phyloP scores from a whole-genome alignment of 2,888 invertebrate species.

The Philonicus albiceps region DNA sequence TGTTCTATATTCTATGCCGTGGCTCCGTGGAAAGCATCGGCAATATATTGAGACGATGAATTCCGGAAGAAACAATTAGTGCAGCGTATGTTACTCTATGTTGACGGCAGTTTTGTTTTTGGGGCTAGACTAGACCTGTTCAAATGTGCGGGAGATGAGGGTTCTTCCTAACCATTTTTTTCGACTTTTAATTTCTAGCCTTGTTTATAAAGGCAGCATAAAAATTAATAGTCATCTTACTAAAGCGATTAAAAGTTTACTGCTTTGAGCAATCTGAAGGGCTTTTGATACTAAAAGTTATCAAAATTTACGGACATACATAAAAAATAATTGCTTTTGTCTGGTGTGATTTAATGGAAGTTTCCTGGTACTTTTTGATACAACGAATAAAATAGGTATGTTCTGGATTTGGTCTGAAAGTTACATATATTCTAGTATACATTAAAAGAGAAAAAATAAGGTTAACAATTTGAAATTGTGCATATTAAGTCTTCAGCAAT shows the following conservation, averaged over 20 bases:
- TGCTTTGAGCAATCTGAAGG: neutral
- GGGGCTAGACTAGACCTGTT: neutral
- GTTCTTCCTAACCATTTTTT: neutral
- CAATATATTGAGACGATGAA: conserved; percentile 18
- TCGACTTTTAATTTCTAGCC: neutral
- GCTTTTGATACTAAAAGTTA: neutral
- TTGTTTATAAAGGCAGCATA: neutral
- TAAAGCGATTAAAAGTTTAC: neutral
- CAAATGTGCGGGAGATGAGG: neutral
- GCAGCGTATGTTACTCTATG: conserved; percentile 23
- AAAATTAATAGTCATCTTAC: neutral
- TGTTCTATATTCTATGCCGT: neutral
- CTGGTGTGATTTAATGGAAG: too few relatives aligned
- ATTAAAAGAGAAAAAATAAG: too few relatives aligned
- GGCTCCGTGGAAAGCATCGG: neutral
- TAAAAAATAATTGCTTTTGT: too few relatives aligned
- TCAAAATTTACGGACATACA: neutral
- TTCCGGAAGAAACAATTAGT: conserved; percentile 35
- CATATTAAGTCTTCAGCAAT: too few relatives aligned
- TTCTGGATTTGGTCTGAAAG: too few relatives aligned
- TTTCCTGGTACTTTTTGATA: too few relatives aligned
- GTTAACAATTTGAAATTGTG: too few relatives aligned
- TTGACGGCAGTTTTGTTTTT: neutral
- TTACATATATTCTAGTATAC: too few relatives aligned
- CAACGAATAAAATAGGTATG: too few relatives aligned